Conservation (phyloP, 2,113 vertebrate genomes). For the Sporophila hypoxantha region DNA sequence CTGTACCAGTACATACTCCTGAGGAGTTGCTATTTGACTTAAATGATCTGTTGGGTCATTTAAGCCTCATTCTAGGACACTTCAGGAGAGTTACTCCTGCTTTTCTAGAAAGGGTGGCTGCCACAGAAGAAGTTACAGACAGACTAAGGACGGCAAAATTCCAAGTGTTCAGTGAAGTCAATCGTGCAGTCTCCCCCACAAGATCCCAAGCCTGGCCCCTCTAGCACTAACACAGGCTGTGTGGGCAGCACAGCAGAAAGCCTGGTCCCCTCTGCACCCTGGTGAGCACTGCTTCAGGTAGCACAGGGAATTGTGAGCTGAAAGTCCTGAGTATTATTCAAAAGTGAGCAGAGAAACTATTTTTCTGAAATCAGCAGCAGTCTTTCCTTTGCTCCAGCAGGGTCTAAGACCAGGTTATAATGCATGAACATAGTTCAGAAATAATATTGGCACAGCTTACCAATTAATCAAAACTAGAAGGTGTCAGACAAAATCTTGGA, state of each 20-base stretch:
- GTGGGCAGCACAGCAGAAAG: background rate
- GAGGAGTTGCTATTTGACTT: background rate
- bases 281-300: background rate
- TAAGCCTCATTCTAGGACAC: background rate
- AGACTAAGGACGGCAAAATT: background rate
- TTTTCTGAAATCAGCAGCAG: background rate
- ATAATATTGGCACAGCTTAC: background rate
- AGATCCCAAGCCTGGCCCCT: background rate
- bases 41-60: background rate
- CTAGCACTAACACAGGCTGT: background rate
- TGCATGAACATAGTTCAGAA: background rate
- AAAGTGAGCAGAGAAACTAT: background rate
- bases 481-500: background rate
- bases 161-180: background rate
- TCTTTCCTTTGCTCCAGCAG: background rate
- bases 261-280: background rate
- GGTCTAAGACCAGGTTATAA: background rate
- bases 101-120: background rate
- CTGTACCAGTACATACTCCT: background rate
- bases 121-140: rapidly evolving
- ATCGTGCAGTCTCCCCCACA: background rate
- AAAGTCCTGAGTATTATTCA: background rate
- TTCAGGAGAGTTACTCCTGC: background rate
- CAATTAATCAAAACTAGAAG: background rate
- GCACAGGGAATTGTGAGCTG: background rate